phyloP scores from a whole-genome alignment of 2,113 vertebrate genomes.

The Sorex fumeus region DNA sequence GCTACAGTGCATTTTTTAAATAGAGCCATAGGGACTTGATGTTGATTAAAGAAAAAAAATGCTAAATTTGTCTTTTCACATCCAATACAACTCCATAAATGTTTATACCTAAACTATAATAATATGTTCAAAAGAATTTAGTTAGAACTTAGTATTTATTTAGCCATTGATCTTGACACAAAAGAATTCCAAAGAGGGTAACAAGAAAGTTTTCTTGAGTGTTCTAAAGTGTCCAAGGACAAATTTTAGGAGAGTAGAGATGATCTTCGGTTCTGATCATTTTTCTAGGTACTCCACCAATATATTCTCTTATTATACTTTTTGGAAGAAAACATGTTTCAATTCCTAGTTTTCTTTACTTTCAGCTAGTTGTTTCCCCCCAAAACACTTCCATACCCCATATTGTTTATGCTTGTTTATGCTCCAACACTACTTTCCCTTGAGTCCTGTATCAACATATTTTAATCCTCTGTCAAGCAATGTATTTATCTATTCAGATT shows the following conservation, averaged over 20 bases:
- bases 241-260: not conserved
- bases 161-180: not conserved
- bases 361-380: not conserved
- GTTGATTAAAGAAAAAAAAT: not conserved
- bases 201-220: not conserved
- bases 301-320: not conserved
- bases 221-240: not conserved
- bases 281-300: not conserved
- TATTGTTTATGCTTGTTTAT: no score
- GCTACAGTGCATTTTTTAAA: not conserved
- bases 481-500: not conserved
- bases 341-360: not conserved
- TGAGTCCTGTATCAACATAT: no score
- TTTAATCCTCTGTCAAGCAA: not conserved
- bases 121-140: not conserved
- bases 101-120: no score
- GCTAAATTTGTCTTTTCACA: not conserved
- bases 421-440: no score
- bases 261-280: not conserved
- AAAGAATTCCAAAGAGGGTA: not conserved
- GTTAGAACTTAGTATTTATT: not conserved
- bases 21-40: not conserved
- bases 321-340: constrained; percentile 1
- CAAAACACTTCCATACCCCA: not conserved
- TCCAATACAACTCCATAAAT: not conserved